A percentile compares a stretch with the other conserved stretches of the same genome.
Conservation (phyloP, 2,797 vertebrate species). For the Eurystomus glaucurus region DNA sequence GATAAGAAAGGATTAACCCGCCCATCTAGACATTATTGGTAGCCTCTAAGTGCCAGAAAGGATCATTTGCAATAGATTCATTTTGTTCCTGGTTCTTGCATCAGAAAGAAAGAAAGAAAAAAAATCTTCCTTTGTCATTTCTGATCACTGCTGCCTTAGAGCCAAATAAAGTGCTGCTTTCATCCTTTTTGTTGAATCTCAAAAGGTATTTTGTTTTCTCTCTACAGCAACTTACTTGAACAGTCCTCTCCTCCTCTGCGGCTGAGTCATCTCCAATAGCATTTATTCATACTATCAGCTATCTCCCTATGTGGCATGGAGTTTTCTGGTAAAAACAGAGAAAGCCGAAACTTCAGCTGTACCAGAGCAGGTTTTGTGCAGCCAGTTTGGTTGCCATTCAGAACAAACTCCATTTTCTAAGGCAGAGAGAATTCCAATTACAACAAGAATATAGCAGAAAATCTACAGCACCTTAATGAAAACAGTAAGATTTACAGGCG, state of each 20-base stretch:
- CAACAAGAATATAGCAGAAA: not conserved
- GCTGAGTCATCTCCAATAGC: constrained; percentile 35
- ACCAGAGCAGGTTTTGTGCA: not conserved
- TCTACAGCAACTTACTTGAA: not conserved
- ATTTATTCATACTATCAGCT: not conserved
- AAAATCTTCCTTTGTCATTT: not conserved
- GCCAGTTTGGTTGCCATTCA: not conserved
- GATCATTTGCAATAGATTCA: not conserved
- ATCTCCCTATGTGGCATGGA: not conserved
- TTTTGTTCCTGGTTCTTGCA: not conserved
- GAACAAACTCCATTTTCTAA: not conserved
- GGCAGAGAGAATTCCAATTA: not conserved
- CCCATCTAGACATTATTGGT: not conserved
- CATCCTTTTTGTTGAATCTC: not conserved
- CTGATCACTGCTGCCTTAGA: not conserved
- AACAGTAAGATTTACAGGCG: not conserved
- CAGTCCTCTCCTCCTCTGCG: constrained; percentile 15
- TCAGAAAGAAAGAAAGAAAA: no score
- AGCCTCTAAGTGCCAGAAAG: not conserved
- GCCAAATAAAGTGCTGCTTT: not conserved
- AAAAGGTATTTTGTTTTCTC: not conserved
- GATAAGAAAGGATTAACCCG: not conserved
- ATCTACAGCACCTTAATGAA: not conserved
- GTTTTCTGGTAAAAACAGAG: not conserved
- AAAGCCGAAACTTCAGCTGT: not conserved